phyloP scores from a whole-genome alignment of 2,888 invertebrate genomes.

The Masnerella sp. region DNA sequence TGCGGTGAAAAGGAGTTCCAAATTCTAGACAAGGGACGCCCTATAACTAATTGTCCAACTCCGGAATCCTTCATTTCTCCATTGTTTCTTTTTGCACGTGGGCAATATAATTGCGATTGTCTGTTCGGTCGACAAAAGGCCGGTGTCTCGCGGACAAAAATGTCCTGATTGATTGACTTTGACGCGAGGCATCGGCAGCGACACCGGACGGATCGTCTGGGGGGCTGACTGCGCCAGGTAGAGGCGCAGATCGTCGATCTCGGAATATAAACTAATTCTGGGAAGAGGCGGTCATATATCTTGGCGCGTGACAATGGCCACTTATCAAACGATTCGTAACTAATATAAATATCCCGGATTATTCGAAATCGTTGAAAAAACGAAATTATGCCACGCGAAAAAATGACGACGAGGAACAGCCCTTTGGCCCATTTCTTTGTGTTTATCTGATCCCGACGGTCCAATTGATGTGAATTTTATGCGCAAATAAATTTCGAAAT shows the following conservation, averaged over 20 bases:
- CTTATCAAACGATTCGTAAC: slow-evolving; percentile 67
- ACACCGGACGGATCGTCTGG: slow-evolving; percentile 55
- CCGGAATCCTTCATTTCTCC: background rate
- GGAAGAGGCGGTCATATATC: slow-evolving; percentile 76
- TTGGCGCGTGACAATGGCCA: slow-evolving; percentile 75
- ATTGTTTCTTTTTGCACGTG: background rate
- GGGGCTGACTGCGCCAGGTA: slow-evolving; percentile 63
- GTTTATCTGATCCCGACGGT: slow-evolving; percentile 36
- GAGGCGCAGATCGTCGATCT: slow-evolving; percentile 66
- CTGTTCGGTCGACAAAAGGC: slow-evolving; percentile 6
- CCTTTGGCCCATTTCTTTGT: too few relatives aligned
- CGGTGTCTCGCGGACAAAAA: slow-evolving; percentile 20
- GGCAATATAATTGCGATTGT: slow-evolving; percentile 4
- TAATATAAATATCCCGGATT: slow-evolving; percentile 54
- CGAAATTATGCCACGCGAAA: slow-evolving; percentile 49
- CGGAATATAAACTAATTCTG: slow-evolving; percentile 76
- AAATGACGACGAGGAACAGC: too few relatives aligned
- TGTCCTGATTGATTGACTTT: slow-evolving; percentile 67
- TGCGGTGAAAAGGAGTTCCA: background rate
- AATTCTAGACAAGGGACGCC: background rate
- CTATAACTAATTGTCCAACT: background rate
- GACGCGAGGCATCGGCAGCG: slow-evolving; percentile 62
- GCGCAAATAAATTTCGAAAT: slow-evolving; percentile 36
- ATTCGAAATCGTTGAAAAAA: slow-evolving; percentile 34
- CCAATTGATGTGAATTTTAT: slow-evolving; percentile 54